phyloP scores from a whole-genome alignment of 2,797 vertebrate species.

The Lagodon rhomboides region DNA sequence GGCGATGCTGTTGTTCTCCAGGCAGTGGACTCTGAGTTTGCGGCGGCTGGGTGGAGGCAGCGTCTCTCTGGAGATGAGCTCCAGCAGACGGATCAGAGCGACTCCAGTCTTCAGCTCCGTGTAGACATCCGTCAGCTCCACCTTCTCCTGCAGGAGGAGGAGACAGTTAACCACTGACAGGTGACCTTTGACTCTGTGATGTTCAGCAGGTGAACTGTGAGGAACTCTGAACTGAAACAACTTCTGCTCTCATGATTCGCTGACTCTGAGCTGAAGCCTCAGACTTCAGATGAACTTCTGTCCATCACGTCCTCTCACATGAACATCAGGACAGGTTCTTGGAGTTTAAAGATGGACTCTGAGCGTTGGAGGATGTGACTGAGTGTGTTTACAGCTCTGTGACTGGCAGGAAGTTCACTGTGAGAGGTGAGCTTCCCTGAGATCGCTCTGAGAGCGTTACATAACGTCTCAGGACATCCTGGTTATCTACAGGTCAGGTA shows the following conservation, averaged over 20 bases:
- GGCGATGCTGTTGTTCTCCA: slow-evolving; percentile 94
- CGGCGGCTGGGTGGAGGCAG: slow-evolving; percentile 86
- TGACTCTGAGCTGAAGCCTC: background rate
- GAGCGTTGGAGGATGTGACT: background rate
- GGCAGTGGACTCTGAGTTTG: slow-evolving; percentile 88
- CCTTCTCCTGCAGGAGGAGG: slow-evolving; percentile 77
- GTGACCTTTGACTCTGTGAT: background rate
- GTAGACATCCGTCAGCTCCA: slow-evolving; percentile 87
- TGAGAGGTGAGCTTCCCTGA: background rate
- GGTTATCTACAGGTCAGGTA: slow-evolving; percentile 42
- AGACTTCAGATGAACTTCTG: background rate
- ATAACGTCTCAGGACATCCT: slow-evolving; percentile 45
- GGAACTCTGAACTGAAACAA: background rate
- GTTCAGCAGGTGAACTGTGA: background rate
- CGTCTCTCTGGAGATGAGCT: slow-evolving; percentile 88
- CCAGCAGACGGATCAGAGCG: slow-evolving; percentile 87
- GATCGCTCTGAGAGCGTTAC: slow-evolving; percentile 15
- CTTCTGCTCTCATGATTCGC: background rate
- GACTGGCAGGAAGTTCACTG: slow-evolving; percentile 26
- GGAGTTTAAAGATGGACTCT: background rate
- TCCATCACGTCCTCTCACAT: background rate
- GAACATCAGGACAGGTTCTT: background rate
- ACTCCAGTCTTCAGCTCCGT: slow-evolving; percentile 88
- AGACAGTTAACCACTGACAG: background rate
- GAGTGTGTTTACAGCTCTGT: slow-evolving; percentile 17